These are phyloP conservation scores for Eupeodes latifasciatus DNA, from an alignment of 2,888 invertebrate species.

Conservation along the genomic window DNA sequence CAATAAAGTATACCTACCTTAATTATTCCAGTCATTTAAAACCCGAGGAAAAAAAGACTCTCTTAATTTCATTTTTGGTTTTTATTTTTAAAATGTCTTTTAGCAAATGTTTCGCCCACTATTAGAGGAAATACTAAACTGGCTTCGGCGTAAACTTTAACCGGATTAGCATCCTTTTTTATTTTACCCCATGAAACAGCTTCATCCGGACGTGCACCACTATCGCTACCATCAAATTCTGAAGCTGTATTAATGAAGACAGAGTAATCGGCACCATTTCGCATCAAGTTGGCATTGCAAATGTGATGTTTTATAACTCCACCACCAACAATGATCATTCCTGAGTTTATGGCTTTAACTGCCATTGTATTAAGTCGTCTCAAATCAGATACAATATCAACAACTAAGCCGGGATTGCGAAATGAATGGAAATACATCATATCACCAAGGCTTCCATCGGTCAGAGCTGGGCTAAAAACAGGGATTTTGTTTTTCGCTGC, in stretches of 20 bases:
- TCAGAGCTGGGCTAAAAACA: conserved; percentile 98
- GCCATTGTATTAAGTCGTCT: conserved; percentile 96
- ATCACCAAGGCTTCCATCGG: conserved; percentile 98
- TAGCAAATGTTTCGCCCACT: conserved; percentile 98
- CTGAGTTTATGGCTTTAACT: conserved; percentile 95
- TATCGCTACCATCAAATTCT: conserved; percentile 99
- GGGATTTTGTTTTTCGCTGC: conserved; percentile 98
- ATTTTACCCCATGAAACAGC: conserved; percentile 99
- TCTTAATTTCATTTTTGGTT: neutral
- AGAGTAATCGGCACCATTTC: conserved; percentile 98
- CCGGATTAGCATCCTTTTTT: conserved; percentile 92
- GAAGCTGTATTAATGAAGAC: conserved; percentile 97
- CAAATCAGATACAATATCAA: conserved; percentile 97
- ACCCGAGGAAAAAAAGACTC: neutral
- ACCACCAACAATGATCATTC: conserved; percentile 98
- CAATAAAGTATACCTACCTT: too few relatives aligned
- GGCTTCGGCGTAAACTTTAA: conserved; percentile 97
- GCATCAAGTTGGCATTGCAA: conserved; percentile 99
- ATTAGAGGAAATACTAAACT: conserved; percentile 96
- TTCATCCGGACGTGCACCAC: conserved; percentile 99
- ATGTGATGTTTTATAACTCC: conserved; percentile 99
- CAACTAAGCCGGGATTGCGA: conserved; percentile 94
- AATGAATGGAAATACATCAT: conserved; percentile 99
- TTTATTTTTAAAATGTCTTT: conserved; percentile 84
- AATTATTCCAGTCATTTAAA: neutral